Evolutionary conservation across 2,113 vertebrate genomes (phyloP), one percentile per base, ranked within the genome.

Genomic region (Euleptes europaea): DNA sequence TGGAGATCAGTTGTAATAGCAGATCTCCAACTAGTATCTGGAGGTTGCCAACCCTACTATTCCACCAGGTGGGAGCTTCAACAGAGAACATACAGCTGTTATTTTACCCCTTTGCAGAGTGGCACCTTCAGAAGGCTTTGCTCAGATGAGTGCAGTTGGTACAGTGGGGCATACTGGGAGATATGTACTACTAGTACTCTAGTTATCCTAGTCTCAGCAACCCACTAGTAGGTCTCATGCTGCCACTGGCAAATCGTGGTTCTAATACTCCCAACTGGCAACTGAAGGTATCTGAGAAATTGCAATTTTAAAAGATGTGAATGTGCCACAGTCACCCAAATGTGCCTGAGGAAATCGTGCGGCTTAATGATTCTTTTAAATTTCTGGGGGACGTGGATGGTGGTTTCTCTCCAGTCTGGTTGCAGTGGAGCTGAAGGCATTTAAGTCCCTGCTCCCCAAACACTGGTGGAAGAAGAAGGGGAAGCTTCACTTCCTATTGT

Each of bases 401-500:
- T 33, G 63, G 38, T 28, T 69, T 26, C 28, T 57, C 38, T 67
- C 21, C 6, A 57, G 33, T 90, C 88, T 90, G 84, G 88, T 86
- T 23, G 90, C 86, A 90, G 90, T 83, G 66, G 79, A 72, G 72
- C 87, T 86, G 91, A 7, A 86, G 87, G 83, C 49, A 78, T 85
- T 91, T 89, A 91, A 90, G 89, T 88, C 88, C 33, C 54, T 92
- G 88, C 89, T 73, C 93, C 88, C 90, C 88, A 87, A 6, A 91
- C 91, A 93, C 88, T 90, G 76, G 88, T 86, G 88, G 88, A n/a
- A 82, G 94, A 92, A 88, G 65, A 73, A 70, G 73, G 72, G 93
- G 91, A 69, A 72, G 84, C 89, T 92, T 91, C 71, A 82, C 88
- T 94, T 49, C 88, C 91, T 91, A 89, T 92, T 92, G 92, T 94